Percentiles rank a stretch among this genome's conserved stretches.
These are phyloP conservation scores for Athene cunicularia DNA, from an alignment of 2,113 vertebrate species.

Conservation along the genomic window DNA sequence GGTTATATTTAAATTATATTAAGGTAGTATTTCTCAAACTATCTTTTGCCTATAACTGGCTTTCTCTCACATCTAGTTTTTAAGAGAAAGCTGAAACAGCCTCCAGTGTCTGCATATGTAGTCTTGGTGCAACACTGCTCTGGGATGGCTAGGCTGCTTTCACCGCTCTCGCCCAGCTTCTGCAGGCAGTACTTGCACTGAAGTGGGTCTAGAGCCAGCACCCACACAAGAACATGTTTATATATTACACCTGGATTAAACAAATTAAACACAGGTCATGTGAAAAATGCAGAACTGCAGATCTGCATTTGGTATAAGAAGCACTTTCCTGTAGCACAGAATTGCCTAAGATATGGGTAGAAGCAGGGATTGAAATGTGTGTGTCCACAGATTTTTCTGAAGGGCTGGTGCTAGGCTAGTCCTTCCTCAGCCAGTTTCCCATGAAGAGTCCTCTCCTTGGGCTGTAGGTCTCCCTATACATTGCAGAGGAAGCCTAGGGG, in stretches of 20 bases:
- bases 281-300: background rate
- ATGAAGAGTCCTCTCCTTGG: background rate
- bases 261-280: background rate
- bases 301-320: background rate
- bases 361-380: background rate
- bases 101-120: accelerated
- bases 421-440: background rate
- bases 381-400: background rate
- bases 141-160: accelerated
- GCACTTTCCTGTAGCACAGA: background rate
- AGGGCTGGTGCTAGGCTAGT: background rate
- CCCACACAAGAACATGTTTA: background rate
- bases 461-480: background rate
- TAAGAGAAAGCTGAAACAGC: background rate
- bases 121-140: accelerated
- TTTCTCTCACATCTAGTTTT: background rate
- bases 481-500: background rate
- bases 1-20: background rate
- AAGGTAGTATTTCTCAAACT: background rate
- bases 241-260: background rate
- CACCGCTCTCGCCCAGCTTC: background rate
- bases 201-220: background rate
- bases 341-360: too few relatives aligned
- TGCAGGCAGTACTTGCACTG: background rate
- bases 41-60: background rate